These are phyloP conservation scores for Oncorhynchus tshawytscha DNA, from an alignment of 2,113 vertebrate species.

Conservation along the genomic window DNA sequence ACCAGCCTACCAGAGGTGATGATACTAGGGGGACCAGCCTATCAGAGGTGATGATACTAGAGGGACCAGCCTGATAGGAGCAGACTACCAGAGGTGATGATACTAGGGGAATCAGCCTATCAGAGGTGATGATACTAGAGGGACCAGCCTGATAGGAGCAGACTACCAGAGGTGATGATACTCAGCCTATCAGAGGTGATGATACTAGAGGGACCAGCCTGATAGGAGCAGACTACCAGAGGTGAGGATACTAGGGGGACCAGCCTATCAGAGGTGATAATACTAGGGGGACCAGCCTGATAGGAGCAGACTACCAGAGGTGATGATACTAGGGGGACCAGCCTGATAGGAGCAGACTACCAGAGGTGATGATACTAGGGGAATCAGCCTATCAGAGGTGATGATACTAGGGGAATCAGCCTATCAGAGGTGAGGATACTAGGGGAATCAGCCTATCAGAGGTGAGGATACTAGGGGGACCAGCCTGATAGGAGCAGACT, in stretches of 20 bases:
- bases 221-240: conserved; percentile 75
- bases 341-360: no score
- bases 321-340: conserved; percentile 34
- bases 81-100: no score
- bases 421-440: conserved; percentile 80
- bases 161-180: conserved; percentile 69
- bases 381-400: no score
- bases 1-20: no score
- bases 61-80: no score
- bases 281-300: conserved; percentile 90
- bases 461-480: conserved; percentile 84
- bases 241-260: conserved; percentile 62
- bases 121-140: no score
- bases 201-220: conserved; percentile 88
- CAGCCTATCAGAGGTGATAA: conserved; percentile 48
- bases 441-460: no score
- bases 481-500: conserved; percentile 89
- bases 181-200: conserved; percentile 26
- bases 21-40: conserved; percentile 91
- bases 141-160: no score
- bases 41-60: conserved; percentile 80
- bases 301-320: conserved; percentile 92
- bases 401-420: no score
- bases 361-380: conserved; percentile 69
- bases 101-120: no score